These are phyloP conservation scores for Tetrao urogallus DNA, from an alignment of 2,113 vertebrate genomes.

Conservation along the genomic window DNA sequence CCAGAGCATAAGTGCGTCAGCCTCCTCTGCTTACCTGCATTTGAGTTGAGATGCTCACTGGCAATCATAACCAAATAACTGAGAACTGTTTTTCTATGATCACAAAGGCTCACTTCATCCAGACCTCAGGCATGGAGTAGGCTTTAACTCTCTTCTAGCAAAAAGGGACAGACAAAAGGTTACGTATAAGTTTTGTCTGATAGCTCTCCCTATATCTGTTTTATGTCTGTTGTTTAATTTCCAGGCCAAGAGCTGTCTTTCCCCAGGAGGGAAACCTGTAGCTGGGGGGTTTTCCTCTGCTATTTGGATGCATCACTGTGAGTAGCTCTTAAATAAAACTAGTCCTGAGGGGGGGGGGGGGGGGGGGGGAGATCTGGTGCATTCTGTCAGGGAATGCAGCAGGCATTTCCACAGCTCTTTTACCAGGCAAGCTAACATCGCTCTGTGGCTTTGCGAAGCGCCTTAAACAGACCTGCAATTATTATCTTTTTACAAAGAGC, in stretches of 20 bases:
- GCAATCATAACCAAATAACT: fast-evolving
- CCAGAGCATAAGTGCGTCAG: fast-evolving
- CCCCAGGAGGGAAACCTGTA: not conserved
- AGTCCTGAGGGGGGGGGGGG: not conserved
- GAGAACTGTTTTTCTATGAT: not conserved
- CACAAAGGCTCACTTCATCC: not conserved
- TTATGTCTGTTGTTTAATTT: not conserved
- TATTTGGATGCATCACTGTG: not conserved
- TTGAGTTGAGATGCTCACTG: fast-evolving
- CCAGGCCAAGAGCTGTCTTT: too few relatives aligned
- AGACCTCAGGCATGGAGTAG: not conserved
- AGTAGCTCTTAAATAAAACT: not conserved
- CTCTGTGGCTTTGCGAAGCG: not conserved
- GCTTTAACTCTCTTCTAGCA: too few relatives aligned
- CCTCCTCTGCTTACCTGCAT: not conserved
- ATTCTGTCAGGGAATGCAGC: not conserved
- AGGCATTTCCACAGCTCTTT: not conserved
- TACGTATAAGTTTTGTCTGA: not conserved
- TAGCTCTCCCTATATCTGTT: not conserved
- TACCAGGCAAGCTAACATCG: not conserved
- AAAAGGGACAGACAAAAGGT: not conserved
- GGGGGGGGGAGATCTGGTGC: not conserved
- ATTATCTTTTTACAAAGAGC: not conserved
- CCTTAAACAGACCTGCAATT: not conserved
- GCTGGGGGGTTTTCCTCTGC: not conserved